Conservation (phyloP, 1,140 invertebrate species). For the Vanessa atalanta region DNA sequence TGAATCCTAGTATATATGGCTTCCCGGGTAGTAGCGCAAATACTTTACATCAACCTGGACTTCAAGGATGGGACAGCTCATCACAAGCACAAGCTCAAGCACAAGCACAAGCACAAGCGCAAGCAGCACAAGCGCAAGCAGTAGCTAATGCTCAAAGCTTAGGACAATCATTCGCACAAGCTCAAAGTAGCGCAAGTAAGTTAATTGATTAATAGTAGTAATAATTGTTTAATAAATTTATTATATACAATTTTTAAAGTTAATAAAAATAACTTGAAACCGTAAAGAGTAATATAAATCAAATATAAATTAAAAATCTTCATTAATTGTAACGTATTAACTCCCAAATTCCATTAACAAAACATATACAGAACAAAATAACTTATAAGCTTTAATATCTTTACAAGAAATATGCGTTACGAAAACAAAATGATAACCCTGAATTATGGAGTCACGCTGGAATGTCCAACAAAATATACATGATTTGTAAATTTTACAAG, state of each 20-base stretch:
- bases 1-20: conserved; percentile 35
- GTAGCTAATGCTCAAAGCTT: conserved; percentile 1
- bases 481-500: no score
- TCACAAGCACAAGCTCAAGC: conserved; percentile 19
- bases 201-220: not conserved
- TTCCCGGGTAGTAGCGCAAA: conserved; percentile 7
- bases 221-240: not conserved
- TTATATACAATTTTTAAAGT: not conserved
- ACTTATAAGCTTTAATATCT: not conserved
- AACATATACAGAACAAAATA: not conserved
- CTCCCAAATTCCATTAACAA: not conserved
- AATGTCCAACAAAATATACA: no score
- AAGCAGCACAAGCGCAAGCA: conserved; percentile 13
- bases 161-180: conserved; percentile 8
- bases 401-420: conserved; percentile 1
- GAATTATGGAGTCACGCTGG: no score
- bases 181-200: conserved; percentile 32
- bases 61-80: conserved; percentile 16
- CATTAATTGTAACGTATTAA: not conserved
- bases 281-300: no score
- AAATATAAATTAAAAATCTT: not conserved
- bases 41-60: conserved; percentile 29
- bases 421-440: not conserved
- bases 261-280: not conserved
- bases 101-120: conserved; percentile 1